Base-by-base conservation (phyloP, 2,113 vertebrate genomes). In the Embiotoca jacksoni region DNA sequence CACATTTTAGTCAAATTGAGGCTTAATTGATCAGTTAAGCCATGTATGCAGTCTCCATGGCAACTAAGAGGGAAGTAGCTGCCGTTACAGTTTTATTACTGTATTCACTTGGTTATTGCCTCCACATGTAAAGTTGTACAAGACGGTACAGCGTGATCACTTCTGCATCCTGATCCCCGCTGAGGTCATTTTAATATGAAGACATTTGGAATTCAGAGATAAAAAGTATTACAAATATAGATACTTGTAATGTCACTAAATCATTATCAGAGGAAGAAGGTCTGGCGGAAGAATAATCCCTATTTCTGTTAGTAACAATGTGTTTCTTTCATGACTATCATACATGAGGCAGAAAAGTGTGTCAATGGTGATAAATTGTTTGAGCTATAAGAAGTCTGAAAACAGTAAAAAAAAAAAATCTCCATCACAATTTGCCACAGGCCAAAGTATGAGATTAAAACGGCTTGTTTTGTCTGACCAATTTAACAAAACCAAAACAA, bases 111-210 rank as follows among this genome's bases (percentile, higher is more conserved):
- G 1, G 2, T 49, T 57, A 33, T 14, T 41, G 14, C 61, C 33
- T 53, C n/a, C 47, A 63, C 47, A n/a, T 64, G 39, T 64, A 47
- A 59, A 74, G 41, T 44, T 64, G 53, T 65, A 72, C 44, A 71
- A 64, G 46, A n/a, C 49, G 10, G 6, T 13, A 32, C 33, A 44
- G 61, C n/a, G 15, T 55, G 49, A 72, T 72, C 49, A 44, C 2
- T 36, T 67, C 36, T 33, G 30, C 23, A 9, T 52, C 2, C n/a
- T 64, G 44, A 9, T 84, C 6, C 39, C 35, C 46, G 46, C 70
- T 5, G 6, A 15, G 16, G 41, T 59, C 58, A 16, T n/a, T 31
- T 60, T 32, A 46, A 58, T 65, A 36, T 13, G 36, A 39, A 63
- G 46, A 64, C 39, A 47, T 71, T 63, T 62, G 13, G 30, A 70